Base-by-base conservation (phyloP, 2,113 vertebrate species). In the Mus spicilegus region DNA sequence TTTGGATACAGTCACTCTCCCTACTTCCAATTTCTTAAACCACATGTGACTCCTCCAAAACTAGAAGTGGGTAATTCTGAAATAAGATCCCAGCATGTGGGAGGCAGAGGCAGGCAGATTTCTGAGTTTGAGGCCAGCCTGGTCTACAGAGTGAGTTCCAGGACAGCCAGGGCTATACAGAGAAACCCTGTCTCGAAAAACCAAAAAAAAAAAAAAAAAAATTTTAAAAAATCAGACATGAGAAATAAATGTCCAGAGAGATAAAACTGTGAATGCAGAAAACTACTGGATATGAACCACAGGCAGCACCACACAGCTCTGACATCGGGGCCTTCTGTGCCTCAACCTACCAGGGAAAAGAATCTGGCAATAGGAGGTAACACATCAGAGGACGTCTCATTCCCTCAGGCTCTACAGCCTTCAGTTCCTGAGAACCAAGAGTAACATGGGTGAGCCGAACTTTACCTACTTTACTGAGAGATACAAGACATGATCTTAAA, bases 221-320 rank as follows among this genome's bases (percentile, higher is more conserved):
- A 7, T n/a, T n/a, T 95, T 7, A 92, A 75, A 89, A 67, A 95
- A 67, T 46, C 49, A 70, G 16, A 63, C 69, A 3, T n/a, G 63
- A 24, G 14, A 82, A 16, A 49, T 81, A 89, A 89, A 89, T 20
- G n/a, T 65, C 54, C 89, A 90, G 10, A 91, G 72, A 94, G 49
- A 56, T 6, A 16, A 28, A 70, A 85, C 5, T 12, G 20, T 63
- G 11, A 39, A 14, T 24, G 11, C 54, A 82, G 56, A 39, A 7
- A 58, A n/a, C 36, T 26, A 14, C 20, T 82, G 12, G 36, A 26
- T 39, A 58, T 81, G 80, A 39, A 39, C 20, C 3, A 82, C 0
- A 13, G 56, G 70, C 17, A 86, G 70, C 17, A 86, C 87, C 19
- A 28, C 81, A 26, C 19, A 86, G 24, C 24, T 73, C 82, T 33